Evolutionary conservation across 1,140 invertebrate species (phyloP), one percentile per base, ranked within the genome.

Genomic region (Dinothrombium tinctorium): DNA sequence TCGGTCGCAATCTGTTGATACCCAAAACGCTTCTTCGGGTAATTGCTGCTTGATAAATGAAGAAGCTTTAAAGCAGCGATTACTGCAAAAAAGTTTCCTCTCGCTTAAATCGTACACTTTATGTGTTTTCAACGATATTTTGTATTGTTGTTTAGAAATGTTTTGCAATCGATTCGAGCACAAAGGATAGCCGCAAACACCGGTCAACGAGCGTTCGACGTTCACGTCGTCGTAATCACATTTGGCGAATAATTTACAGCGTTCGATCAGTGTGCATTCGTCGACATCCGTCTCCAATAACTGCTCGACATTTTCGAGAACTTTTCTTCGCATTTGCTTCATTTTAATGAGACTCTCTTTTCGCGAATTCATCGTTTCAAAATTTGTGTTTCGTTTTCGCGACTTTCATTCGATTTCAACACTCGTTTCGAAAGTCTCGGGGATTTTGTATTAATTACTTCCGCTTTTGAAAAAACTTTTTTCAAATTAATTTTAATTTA

Each of bases 131-230:
- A 37, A 20, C 3, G 14, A 37, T 12, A 43, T 38, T 9, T 43
- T 15, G 22, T 28, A 43, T 3, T 23, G 22, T 43, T 43, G 42
- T 37, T 11, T 14, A 9, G 6, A 14, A 9, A 15, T 11, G 15
- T 32, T 44, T 3, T 15, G 4, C 17, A 45, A 25, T 6, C 8
- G 8, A 20, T 45, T 45, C 4, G 8, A 23, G 20, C 43, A 45
- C n/a, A 42, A n/a, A n/a, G 41, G 38, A 33, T 45, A 45, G 1
- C 43, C 43, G 24, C 43, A 45, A 36, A 44, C 7, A 15, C 44
- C 33, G 7, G 22, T 11, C 9, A 45, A 21, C 7, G n/a, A 19
- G 21, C 43, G n/a, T 23, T 45, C 43, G 6, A 15, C 23, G 4
- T n/a, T 31, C 11, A 45, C 21, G 25, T 42, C 32, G 8, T 45